Evolutionary conservation across 1,140 invertebrate genomes (phyloP).

Genomic region (Lasioglossum albipes): DNA sequence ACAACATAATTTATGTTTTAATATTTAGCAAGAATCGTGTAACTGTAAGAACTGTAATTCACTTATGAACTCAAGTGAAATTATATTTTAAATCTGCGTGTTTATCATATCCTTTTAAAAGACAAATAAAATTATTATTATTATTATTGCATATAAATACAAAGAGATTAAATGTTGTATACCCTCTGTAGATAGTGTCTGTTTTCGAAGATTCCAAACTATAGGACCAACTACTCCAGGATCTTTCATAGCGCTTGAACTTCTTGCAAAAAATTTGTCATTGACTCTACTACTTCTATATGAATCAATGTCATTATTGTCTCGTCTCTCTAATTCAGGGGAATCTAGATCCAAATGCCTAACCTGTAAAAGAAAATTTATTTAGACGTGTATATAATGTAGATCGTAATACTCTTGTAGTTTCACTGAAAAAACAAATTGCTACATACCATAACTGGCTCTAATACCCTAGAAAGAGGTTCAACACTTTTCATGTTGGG

Average conservation of each 20-base stretch:
- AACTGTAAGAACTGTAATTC: neutral
- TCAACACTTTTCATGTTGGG: constrained; percentile 86
- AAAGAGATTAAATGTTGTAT: constrained; percentile 3
- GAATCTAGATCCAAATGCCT: constrained; percentile 74
- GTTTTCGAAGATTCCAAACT: constrained; percentile 87
- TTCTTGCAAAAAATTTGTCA: constrained; percentile 64
- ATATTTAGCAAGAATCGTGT: neutral
- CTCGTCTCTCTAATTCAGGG: constrained; percentile 65
- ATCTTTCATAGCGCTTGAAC: constrained; percentile 82
- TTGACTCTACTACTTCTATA: constrained; percentile 41
- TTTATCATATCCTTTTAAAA: too few relatives aligned
- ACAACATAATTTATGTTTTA: constrained; percentile 25
- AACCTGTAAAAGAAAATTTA: constrained; percentile 55
- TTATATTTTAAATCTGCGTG: too few relatives aligned
- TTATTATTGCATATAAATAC: neutral
- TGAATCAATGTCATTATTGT: constrained; percentile 21
- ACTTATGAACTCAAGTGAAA: too few relatives aligned
- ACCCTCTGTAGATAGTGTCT: constrained; percentile 70
- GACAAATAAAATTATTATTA: too few relatives aligned
- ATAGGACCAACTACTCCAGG: constrained; percentile 91
- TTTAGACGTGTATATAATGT: neutral
- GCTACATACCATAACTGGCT: constrained; percentile 81
- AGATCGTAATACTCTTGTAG: neutral
- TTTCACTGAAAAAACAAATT: neutral
- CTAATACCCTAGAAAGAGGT: constrained; percentile 88